These are phyloP conservation scores for Cyrtodaria siliqua DNA, from an alignment of 2,888 invertebrate genomes.

Conservation along the genomic window DNA sequence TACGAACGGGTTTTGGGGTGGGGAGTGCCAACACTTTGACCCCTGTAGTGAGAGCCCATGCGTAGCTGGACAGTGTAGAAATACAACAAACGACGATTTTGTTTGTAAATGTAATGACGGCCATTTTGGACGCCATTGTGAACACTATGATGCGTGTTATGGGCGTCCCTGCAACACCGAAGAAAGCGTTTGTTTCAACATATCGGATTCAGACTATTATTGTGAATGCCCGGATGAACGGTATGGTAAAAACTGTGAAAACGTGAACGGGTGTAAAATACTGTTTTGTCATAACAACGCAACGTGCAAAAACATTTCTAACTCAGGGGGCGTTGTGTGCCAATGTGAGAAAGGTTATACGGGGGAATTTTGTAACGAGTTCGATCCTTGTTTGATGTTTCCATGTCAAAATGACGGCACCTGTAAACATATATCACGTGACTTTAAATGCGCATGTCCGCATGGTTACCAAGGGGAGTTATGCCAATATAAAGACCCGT, in stretches of 20 bases:
- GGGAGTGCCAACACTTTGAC: slow-evolving; percentile 74
- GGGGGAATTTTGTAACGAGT: slow-evolving; percentile 71
- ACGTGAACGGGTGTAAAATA: slow-evolving; percentile 74
- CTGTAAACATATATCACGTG: slow-evolving; percentile 63
- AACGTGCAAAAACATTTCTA: slow-evolving; percentile 67
- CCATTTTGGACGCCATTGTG: slow-evolving; percentile 68
- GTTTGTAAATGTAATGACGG: slow-evolving; percentile 65
- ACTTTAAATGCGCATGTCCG: slow-evolving; percentile 69
- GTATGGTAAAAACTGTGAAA: slow-evolving; percentile 77
- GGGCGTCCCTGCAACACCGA: slow-evolving; percentile 53
- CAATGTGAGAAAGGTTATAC: slow-evolving; percentile 67
- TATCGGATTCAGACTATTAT: slow-evolving; percentile 57
- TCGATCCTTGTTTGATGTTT: slow-evolving; percentile 67
- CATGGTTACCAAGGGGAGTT: slow-evolving; percentile 59
- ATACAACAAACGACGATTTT: slow-evolving; percentile 65
- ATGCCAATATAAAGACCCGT: slow-evolving; percentile 72
- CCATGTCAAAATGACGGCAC: slow-evolving; percentile 75
- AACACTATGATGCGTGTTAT: slow-evolving; percentile 65
- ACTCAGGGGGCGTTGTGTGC: slow-evolving; percentile 62
- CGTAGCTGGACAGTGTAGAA: slow-evolving; percentile 78
- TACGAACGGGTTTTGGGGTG: slow-evolving; percentile 72
- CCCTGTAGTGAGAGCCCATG: slow-evolving; percentile 77
- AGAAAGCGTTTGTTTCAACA: slow-evolving; percentile 60
- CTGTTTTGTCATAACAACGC: slow-evolving; percentile 75
- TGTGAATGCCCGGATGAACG: slow-evolving; percentile 77